These are phyloP conservation scores for Fissipunctia ypsillon DNA, from an alignment of 2,888 invertebrate species.

Conservation along the genomic window DNA sequence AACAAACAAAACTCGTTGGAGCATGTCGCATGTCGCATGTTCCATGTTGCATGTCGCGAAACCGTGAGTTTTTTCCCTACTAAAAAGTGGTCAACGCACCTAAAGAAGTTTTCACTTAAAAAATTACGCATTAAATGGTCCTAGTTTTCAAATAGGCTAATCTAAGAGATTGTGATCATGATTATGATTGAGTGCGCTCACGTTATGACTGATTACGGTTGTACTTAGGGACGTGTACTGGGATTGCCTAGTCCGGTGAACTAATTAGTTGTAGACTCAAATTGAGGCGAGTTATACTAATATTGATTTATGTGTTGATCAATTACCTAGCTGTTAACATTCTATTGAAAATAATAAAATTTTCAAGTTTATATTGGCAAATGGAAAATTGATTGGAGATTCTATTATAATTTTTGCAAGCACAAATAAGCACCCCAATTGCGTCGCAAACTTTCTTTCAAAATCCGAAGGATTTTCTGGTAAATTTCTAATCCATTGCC, in stretches of 20 bases:
- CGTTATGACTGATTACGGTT: constrained; percentile 40
- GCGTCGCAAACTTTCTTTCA: no score
- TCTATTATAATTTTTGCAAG: not conserved
- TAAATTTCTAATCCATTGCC: no score
- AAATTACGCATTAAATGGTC: constrained; percentile 2
- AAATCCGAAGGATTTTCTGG: no score
- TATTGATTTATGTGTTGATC: not conserved
- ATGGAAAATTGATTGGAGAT: not conserved
- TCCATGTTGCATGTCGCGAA: no score
- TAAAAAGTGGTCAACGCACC: no score
- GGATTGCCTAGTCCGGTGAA: not conserved
- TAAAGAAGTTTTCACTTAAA: no score
- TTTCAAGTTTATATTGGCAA: not conserved
- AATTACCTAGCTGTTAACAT: not conserved
- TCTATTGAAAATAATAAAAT: not conserved
- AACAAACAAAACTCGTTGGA: no score
- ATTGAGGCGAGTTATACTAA: not conserved
- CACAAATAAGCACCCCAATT: not conserved
- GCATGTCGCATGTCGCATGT: no score
- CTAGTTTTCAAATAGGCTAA: not conserved
- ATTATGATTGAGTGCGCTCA: constrained; percentile 16
- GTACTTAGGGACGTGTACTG: not conserved
- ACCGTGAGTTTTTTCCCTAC: no score
- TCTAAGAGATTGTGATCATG: constrained; percentile 9
- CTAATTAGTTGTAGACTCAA: constrained; percentile 20